Conservation (phyloP, 2,888 invertebrate genomes). For the Tipula confusa region DNA sequence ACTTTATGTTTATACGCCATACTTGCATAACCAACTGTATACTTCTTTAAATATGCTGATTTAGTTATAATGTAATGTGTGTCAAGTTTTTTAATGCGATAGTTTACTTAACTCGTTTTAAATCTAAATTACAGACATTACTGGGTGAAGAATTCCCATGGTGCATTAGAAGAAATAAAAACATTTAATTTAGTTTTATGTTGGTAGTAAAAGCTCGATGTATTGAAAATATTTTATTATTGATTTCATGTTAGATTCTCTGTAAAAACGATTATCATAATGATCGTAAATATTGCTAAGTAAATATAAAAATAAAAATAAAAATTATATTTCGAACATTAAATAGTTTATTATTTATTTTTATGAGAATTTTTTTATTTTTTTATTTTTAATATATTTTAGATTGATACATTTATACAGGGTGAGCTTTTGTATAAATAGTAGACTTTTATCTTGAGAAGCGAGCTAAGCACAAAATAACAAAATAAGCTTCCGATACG, state of each 20-base stretch:
- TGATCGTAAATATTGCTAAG: background rate
- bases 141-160: too few species aligned
- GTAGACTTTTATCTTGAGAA: too few species aligned
- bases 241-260: background rate
- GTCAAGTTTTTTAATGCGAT: background rate
- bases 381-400: background rate
- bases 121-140: background rate
- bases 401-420: background rate
- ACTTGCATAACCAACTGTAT: background rate
- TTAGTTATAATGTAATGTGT: background rate
- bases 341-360: constrained; percentile 6
- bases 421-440: too few species aligned
- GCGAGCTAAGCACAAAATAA: too few species aligned
- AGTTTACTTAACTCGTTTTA: background rate
- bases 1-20: too few species aligned
- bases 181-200: background rate
- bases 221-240: too few species aligned
- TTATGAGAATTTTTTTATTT: background rate
- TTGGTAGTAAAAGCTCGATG: background rate
- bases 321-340: background rate
- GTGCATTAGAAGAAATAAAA: background rate
- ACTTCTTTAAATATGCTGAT: background rate
- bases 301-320: background rate
- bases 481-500: too few species aligned
- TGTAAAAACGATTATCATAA: background rate